Evolutionary conservation across 2,888 invertebrate genomes (phyloP).

Genomic region (Mayetiola destructor): DNA sequence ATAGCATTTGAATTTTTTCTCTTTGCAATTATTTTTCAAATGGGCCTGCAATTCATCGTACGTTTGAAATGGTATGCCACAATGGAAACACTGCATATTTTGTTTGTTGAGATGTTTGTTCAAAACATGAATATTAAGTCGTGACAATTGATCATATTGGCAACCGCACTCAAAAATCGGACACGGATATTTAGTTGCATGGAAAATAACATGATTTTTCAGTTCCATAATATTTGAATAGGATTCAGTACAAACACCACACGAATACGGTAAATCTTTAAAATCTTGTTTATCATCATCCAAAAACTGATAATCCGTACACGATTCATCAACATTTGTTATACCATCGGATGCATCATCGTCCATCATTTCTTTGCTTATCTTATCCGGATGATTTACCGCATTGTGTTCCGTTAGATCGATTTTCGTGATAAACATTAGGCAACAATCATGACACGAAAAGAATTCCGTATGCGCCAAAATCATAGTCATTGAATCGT

Average conservation of each 20-base stretch:
- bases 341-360: background rate
- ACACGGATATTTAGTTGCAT: slow-evolving; percentile 17
- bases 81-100: slow-evolving; percentile 15
- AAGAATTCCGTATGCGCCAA: slow-evolving; percentile 14
- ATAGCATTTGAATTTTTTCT: slow-evolving; percentile 16
- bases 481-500: slow-evolving; percentile 16
- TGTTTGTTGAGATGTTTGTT: slow-evolving; percentile 16
- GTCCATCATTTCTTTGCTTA: background rate
- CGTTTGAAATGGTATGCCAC: slow-evolving; percentile 13
- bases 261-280: background rate
- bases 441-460: slow-evolving; percentile 16
- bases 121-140: slow-evolving; percentile 17
- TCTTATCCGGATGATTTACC: background rate
- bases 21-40: slow-evolving; percentile 15
- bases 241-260: slow-evolving; percentile 15
- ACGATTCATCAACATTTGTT: slow-evolving; percentile 12
- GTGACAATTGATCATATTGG: slow-evolving; percentile 16
- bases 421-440: background rate
- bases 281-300: slow-evolving; percentile 17
- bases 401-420: background rate
- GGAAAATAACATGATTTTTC: slow-evolving; percentile 17
- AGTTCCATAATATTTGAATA: slow-evolving; percentile 14
- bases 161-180: slow-evolving; percentile 18
- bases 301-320: slow-evolving; percentile 19
- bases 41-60: slow-evolving; percentile 18